Evolutionary conservation across 2,113 vertebrate genomes (phyloP).

Genomic region (Struthio camelus): DNA sequence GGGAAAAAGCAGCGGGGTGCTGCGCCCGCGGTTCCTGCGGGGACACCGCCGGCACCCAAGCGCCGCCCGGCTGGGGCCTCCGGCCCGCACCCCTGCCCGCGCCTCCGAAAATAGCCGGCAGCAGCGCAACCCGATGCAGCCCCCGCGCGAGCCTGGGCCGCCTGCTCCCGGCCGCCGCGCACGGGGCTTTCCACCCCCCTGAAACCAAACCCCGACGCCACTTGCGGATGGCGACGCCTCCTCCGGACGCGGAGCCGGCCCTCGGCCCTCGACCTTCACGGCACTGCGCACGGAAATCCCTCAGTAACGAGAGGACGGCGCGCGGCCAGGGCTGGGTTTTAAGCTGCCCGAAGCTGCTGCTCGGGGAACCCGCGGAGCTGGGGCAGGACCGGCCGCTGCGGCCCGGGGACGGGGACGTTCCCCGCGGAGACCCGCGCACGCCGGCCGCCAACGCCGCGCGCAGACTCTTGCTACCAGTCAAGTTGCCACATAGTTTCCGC

Average conservation of each 20-base stretch:
- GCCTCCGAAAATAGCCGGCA: slow-evolving; percentile 37
- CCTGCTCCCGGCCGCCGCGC: too few species aligned
- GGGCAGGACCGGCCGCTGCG: too few species aligned
- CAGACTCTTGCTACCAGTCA: too few species aligned
- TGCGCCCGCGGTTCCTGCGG: neutral
- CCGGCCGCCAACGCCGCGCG: too few species aligned
- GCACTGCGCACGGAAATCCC: neutral
- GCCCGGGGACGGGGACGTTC: too few species aligned
- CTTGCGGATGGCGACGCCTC: neutral
- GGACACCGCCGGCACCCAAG: neutral
- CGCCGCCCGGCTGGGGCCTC: too few species aligned
- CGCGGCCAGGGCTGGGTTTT: too few species aligned
- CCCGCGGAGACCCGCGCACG: too few species aligned
- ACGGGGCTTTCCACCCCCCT: neutral
- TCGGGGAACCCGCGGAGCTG: too few species aligned
- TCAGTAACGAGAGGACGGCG: neutral
- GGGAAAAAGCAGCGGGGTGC: neutral
- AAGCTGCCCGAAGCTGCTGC: too few species aligned
- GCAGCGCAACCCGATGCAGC: neutral
- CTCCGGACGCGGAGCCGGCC: neutral
- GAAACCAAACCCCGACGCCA: neutral
- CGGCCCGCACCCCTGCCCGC: neutral
- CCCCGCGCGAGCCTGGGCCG: neutral
- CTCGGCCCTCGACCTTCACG: neutral
- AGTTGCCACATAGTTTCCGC: too few species aligned